Evolutionary conservation across 2,888 invertebrate species (phyloP).

Genomic region (Leptinotarsa peninsularis): DNA sequence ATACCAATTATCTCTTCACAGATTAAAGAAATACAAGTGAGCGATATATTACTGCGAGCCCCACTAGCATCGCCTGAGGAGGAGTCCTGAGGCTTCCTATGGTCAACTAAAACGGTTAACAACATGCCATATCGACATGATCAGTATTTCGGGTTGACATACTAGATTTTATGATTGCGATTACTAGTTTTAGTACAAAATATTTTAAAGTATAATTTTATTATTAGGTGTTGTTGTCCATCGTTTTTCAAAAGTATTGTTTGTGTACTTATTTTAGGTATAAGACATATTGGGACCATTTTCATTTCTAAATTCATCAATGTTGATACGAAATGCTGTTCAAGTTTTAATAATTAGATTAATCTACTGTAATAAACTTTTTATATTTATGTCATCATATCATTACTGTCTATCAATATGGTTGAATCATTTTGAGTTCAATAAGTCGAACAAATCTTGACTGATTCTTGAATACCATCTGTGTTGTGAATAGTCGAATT

Average conservation of each 20-base stretch:
- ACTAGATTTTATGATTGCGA: slow-evolving; percentile 35
- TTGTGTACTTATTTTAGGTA: slow-evolving; percentile 48
- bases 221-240: slow-evolving; percentile 41
- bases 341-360: slow-evolving; percentile 47
- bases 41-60: slow-evolving; percentile 62
- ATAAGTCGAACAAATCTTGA: slow-evolving; percentile 32
- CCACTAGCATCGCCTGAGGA: slow-evolving; percentile 65
- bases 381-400: slow-evolving; percentile 43
- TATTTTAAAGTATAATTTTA: slow-evolving; percentile 52
- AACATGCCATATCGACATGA: slow-evolving; percentile 57
- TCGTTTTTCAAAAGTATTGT: slow-evolving; percentile 45
- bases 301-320: slow-evolving; percentile 44
- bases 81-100: slow-evolving; percentile 46
- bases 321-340: slow-evolving; percentile 53
- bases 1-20: slow-evolving; percentile 51
- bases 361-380: slow-evolving; percentile 42
- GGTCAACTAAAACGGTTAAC: slow-evolving; percentile 38
- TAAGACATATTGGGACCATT: slow-evolving; percentile 50
- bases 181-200: slow-evolving; percentile 41
- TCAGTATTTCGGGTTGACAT: slow-evolving; percentile 54
- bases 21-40: slow-evolving; percentile 62
- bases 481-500: slow-evolving; percentile 5
- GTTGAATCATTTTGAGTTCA: slow-evolving; percentile 19
- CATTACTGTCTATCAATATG: slow-evolving; percentile 37
- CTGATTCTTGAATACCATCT: slow-evolving; percentile 15